A percentile compares a stretch with the other conserved stretches of the same genome.
These are phyloP conservation scores for Brachionus koreanus DNA, from an alignment of 1,140 invertebrate species.

Conservation along the genomic window DNA sequence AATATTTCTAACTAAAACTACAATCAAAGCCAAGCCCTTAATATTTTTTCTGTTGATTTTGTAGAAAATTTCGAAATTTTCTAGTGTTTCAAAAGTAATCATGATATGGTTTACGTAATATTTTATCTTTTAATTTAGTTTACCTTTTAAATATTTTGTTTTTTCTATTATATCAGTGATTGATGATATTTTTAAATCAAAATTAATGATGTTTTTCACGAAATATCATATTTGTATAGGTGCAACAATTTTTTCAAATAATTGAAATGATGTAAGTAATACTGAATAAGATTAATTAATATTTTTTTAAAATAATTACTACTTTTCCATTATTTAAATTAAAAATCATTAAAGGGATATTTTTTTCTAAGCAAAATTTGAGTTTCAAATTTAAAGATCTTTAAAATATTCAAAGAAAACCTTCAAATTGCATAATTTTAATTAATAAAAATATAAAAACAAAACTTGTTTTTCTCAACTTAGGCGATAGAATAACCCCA, in stretches of 20 bases:
- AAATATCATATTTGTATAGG: neutral
- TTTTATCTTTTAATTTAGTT: constrained; percentile 6
- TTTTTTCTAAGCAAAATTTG: too few species aligned
- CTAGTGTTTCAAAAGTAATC: neutral
- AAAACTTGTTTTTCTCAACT: neutral
- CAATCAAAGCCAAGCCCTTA: neutral
- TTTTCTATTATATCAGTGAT: neutral
- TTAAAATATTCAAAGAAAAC: too few species aligned
- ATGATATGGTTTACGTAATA: constrained; percentile 8
- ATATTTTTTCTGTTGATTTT: neutral
- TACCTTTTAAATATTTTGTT: neutral
- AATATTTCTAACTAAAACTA: neutral
- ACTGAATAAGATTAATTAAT: too few species aligned
- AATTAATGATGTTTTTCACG: neutral
- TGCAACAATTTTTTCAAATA: neutral
- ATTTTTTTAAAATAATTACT: too few species aligned
- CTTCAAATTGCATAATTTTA: neutral
- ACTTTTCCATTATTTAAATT: too few species aligned
- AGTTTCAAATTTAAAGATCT: too few species aligned
- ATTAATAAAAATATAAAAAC: neutral
- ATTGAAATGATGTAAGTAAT: too few species aligned
- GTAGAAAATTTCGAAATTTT: neutral
- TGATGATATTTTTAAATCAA: neutral
- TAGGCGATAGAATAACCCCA: neutral
- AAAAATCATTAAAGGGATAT: too few species aligned